Conservation (phyloP, 2,113 vertebrate species). For the Sus scrofa region T2T-Sscrofa CM000822.6:47853501-47854000, state of each 20-base stretch:
- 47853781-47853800: neutral
- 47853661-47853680: neutral
- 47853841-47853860: neutral
- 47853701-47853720: neutral
- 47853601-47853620: neutral
- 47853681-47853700: neutral
- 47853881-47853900: neutral
- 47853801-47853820: neutral
- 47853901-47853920: neutral
- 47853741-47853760: neutral
- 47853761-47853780: neutral
- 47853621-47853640: neutral
- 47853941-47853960: neutral
- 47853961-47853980: neutral
- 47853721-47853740: neutral
- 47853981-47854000: neutral
- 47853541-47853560: neutral
- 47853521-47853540: neutral
- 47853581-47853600: neutral
- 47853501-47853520: neutral
- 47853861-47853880: neutral
- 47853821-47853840: neutral
- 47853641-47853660: neutral
- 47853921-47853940: neutral
- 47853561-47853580: neutral